Conservation (phyloP, 2,888 invertebrate genomes). For the Tromatobia lineatoria region DNA sequence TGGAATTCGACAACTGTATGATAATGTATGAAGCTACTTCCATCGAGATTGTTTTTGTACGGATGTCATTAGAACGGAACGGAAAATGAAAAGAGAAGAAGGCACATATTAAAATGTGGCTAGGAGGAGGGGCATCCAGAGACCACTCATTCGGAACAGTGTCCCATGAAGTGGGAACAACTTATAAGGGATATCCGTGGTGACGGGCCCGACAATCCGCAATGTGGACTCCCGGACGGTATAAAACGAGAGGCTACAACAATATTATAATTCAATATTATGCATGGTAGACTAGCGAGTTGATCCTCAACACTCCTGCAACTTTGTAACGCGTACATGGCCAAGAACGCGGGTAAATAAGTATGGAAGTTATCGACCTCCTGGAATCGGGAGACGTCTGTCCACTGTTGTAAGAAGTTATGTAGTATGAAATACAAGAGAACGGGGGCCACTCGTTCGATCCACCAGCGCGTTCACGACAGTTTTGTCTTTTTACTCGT, state of each 20-base stretch:
- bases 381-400: slow-evolving; percentile 19
- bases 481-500: slow-evolving; percentile 18
- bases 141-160: slow-evolving; percentile 42
- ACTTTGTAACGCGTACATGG: slow-evolving; percentile 21
- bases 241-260: slow-evolving; percentile 5
- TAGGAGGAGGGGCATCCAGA: not conserved
- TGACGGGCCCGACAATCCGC: slow-evolving; percentile 46
- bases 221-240: slow-evolving; percentile 65
- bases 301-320: slow-evolving; percentile 17
- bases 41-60: slow-evolving; percentile 36
- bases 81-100: slow-evolving; percentile 47
- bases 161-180: slow-evolving; percentile 31
- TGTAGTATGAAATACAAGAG: slow-evolving; percentile 24
- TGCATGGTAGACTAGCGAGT: slow-evolving; percentile 7
- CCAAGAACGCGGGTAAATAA: not conserved
- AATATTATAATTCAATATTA: slow-evolving; percentile 33
- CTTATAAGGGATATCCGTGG: slow-evolving; percentile 29
- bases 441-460: slow-evolving; percentile 23
- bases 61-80: slow-evolving; percentile 42
- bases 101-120: slow-evolving; percentile 58
- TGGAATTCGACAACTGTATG: slow-evolving; percentile 18
- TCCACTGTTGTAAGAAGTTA: slow-evolving; percentile 21
- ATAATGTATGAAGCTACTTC: not conserved
- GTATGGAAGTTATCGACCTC: slow-evolving; percentile 19
- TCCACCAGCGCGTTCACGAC: slow-evolving; percentile 31